phyloP scores from a whole-genome alignment of 2,113 vertebrate genomes.

The Dromas ardeola region DNA sequence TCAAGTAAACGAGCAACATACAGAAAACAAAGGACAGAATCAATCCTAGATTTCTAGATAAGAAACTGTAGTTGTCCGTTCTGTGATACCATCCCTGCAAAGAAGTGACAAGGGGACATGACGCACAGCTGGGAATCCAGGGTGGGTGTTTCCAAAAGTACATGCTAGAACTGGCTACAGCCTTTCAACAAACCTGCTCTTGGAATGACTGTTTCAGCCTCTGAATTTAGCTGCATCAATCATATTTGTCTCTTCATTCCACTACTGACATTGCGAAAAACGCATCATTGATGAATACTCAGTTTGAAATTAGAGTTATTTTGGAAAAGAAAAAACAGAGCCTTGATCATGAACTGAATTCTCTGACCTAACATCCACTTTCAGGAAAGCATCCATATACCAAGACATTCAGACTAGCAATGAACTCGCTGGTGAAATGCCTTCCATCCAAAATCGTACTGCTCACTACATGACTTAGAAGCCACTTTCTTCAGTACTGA shows the following conservation, averaged over 20 bases:
- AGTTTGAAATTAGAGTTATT: not conserved
- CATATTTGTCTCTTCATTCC: not conserved
- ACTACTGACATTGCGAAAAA: not conserved
- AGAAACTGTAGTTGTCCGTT: not conserved
- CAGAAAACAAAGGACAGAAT: not conserved
- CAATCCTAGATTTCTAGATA: not conserved
- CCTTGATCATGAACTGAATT: not conserved
- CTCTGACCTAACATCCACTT: not conserved
- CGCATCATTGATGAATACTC: not conserved
- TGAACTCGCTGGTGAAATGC: not conserved
- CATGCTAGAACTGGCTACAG: not conserved
- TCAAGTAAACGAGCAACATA: not conserved
- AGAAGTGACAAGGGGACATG: not conserved
- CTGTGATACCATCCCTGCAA: not conserved
- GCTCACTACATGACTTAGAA: not conserved
- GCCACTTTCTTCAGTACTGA: not conserved
- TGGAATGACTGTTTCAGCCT: not conserved
- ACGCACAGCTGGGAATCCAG: constrained; percentile 46
- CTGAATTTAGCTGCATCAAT: not conserved
- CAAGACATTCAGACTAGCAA: not conserved
- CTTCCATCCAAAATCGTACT: not conserved
- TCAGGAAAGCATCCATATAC: not conserved
- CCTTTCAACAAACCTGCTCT: constrained; percentile 5
- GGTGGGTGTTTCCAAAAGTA: constrained; percentile 3
- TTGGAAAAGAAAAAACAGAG: not conserved